Base-by-base conservation (phyloP, 2,888 invertebrate genomes). In the Unio delphinus region DNA sequence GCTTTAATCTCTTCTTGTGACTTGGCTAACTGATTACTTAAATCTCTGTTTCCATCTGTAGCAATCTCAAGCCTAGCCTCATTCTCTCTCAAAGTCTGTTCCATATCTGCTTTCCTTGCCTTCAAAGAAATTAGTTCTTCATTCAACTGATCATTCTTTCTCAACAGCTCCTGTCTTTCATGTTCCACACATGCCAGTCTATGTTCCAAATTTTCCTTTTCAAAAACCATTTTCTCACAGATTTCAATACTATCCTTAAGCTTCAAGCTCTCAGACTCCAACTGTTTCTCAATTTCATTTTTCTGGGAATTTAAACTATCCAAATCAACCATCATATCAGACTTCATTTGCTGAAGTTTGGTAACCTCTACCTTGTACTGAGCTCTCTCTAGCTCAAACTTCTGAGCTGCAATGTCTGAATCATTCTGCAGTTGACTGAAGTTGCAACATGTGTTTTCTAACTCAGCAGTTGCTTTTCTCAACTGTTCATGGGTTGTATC, bases 151-250 rank as follows among this genome's bases (percentile, higher is more conserved):
- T 80, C 79, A 15, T 72, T 11, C 23, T 81, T 78, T 69, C 74
- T 75, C 70, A 78, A 74, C 54, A 85, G 55, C 63, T 72, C 69
- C 28, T 74, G 71, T 70, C 73, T 67, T 79, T 83, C 65, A 69
- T 79, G 45, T 45, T 45, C 11, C 11, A 45, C 3, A 45, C 11
- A 45, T 45, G 45, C 45, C 45, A 45, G 45, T 45, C 45, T 45
- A 11, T 45, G 45, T 45, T 45, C 45, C 45, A 45, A 45, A 45
- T 45, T 8, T 45, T 45, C 11, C 45, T 45, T 8, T 45, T 45
- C 45, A 45, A 45, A 45, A 45, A 45, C 45, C 45, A 45, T 45
- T 45, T 45, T 45, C 45, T 45, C 45, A 45, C 45, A 45, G 11
- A 45, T 45, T 45, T 3, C 45, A 11, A 45, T 45, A 45, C 45